These are phyloP conservation scores for Perodicticus potto DNA, from an alignment of 2,797 vertebrate genomes.

Conservation along the genomic window DNA sequence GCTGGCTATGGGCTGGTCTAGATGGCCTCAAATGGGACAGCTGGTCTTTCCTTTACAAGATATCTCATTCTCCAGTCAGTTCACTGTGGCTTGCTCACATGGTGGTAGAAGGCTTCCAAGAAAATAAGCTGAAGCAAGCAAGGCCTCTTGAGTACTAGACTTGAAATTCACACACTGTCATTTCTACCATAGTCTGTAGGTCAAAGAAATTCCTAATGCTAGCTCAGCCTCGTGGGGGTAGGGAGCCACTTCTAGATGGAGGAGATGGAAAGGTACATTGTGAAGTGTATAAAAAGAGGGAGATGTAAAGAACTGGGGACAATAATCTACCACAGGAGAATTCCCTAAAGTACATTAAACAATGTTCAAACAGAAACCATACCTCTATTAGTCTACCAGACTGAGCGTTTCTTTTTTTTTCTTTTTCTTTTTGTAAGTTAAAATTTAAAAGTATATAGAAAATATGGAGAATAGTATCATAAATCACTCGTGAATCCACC, in stretches of 20 bases:
- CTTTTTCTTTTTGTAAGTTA: background rate
- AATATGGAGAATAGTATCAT: background rate
- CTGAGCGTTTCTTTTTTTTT: background rate
- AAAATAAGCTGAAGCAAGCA: background rate
- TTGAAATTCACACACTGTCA: background rate
- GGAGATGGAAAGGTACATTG: background rate
- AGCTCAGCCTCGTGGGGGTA: background rate
- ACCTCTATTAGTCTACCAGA: background rate
- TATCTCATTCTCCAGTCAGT: background rate
- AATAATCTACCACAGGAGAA: background rate
- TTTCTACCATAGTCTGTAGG: background rate
- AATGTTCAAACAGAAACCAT: background rate
- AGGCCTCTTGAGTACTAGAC: background rate
- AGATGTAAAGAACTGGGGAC: background rate
- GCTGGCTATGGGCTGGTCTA: background rate
- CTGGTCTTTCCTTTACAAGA: background rate
- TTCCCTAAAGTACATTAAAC: background rate
- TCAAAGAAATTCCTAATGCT: background rate
- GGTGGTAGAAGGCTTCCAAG: background rate
- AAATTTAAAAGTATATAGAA: constrained; percentile 29
- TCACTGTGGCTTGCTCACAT: background rate
- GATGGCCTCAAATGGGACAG: background rate
- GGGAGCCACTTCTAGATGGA: background rate
- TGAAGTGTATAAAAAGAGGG: background rate
- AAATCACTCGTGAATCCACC: background rate